phyloP scores from a whole-genome alignment of 2,888 invertebrate genomes.

The Dione juno region DNA sequence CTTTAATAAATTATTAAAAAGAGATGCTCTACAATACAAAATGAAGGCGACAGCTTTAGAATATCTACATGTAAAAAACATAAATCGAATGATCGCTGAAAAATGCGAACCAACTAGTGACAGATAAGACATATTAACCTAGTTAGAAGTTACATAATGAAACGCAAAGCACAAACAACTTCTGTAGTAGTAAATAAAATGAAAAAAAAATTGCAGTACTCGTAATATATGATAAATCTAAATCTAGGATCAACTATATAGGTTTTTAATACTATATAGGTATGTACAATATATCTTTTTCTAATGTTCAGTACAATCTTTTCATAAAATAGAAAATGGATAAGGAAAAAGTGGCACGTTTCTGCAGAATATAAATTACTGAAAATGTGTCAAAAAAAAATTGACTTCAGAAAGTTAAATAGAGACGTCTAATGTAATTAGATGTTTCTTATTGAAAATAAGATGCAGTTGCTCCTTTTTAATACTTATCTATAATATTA shows the following conservation, averaged over 20 bases:
- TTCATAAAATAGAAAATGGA: background rate
- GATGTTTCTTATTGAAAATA: background rate
- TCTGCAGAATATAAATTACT: constrained; percentile 1
- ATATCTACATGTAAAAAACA: background rate
- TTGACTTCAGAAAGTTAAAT: background rate
- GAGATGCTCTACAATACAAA: too few relatives aligned
- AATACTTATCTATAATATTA: too few relatives aligned
- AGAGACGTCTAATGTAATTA: background rate
- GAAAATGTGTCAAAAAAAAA: background rate
- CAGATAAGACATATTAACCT: constrained; percentile 37
- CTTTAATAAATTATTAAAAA: background rate
- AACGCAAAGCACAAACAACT: constrained; percentile 11
- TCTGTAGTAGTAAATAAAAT: constrained; percentile 3
- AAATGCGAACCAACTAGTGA: constrained; percentile 17
- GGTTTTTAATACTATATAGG: too few relatives aligned
- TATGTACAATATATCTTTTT: too few relatives aligned
- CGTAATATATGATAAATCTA: background rate
- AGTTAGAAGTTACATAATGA: constrained; percentile 40
- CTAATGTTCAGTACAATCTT: constrained; percentile 11
- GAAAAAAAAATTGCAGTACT: background rate
- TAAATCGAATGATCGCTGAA: constrained; percentile 6
- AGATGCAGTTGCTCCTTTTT: too few relatives aligned
- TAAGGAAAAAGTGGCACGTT: constrained; percentile 14
- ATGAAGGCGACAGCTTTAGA: background rate
- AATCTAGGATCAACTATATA: constrained; percentile 2